Percentiles rank a stretch among this genome's conserved stretches.
Conservation (phyloP, 2,888 invertebrate species). For the Drosophila putrida region DNA sequence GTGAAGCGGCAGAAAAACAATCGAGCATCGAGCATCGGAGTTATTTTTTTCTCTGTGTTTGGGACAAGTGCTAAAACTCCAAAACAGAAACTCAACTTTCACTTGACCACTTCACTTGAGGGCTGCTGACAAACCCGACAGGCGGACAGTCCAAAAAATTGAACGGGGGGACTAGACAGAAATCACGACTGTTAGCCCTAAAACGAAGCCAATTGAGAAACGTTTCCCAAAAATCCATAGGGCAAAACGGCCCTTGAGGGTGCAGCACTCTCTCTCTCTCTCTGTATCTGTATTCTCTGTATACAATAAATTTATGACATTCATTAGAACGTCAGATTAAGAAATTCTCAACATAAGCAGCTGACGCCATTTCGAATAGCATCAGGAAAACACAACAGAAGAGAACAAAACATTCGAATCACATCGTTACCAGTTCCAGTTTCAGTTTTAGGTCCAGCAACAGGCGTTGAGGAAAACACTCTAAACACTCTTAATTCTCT, state of each 20-base stretch:
- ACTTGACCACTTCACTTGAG: constrained; percentile 82
- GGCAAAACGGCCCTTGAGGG: constrained; percentile 27
- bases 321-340: constrained; percentile 85
- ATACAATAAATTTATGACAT: constrained; percentile 84
- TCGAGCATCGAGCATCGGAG: constrained; percentile 20
- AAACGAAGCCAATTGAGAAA: constrained; percentile 83
- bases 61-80: constrained; percentile 69
- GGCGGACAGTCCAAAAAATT: constrained; percentile 7
- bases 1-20: constrained; percentile 37
- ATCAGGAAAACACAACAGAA: background rate
- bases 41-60: background rate
- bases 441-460: constrained; percentile 34
- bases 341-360: constrained; percentile 81
- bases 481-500: background rate
- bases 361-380: constrained; percentile 72
- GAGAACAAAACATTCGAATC: background rate
- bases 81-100: constrained; percentile 71
- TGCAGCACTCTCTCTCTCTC: constrained; percentile 64
- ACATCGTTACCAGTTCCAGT: constrained; percentile 1
- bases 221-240: constrained; percentile 5
- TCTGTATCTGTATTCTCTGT: constrained; percentile 39
- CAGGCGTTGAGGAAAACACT: constrained; percentile 13
- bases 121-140: constrained; percentile 5
- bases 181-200: constrained; percentile 60
- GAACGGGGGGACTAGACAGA: constrained; percentile 30